Percentiles rank a stretch among this genome's conserved stretches.
phyloP scores from a whole-genome alignment of 1,140 invertebrate genomes.

The Pinna nobilis region DNA sequence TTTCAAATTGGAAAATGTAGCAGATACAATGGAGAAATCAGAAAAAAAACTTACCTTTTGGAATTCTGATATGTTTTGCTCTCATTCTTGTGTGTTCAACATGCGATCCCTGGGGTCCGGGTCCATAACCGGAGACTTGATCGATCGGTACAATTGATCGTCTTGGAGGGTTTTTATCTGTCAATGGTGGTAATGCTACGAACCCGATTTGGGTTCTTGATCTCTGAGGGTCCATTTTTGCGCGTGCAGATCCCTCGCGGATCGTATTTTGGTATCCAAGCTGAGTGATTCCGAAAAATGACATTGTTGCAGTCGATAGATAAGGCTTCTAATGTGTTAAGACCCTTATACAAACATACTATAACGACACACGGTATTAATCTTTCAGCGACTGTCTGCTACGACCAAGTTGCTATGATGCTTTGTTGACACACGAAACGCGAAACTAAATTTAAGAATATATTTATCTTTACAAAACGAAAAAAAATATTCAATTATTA shows the following conservation, averaged over 20 bases:
- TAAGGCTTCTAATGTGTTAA: background rate
- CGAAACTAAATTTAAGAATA: background rate
- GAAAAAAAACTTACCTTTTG: constrained; percentile 53
- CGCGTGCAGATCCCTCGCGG: constrained; percentile 57
- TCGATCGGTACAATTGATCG: constrained; percentile 66
- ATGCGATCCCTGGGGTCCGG: constrained; percentile 66
- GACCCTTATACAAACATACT: background rate
- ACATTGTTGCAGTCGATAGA: constrained; percentile 50
- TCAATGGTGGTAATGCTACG: constrained; percentile 62
- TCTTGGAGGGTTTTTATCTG: constrained; percentile 52
- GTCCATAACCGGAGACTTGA: constrained; percentile 68
- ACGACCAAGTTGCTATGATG: constrained; percentile 40
- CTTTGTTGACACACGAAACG: constrained; percentile 37
- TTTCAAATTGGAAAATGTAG: too few species aligned
- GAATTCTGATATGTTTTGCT: constrained; percentile 68
- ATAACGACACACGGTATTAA: background rate
- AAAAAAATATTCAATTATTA: background rate
- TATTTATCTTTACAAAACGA: constrained; percentile 13
- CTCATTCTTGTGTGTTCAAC: constrained; percentile 67
- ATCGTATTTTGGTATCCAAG: constrained; percentile 71
- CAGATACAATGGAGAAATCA: too few species aligned
- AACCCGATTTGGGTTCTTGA: constrained; percentile 64
- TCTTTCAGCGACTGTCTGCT: constrained; percentile 20
- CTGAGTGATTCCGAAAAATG: constrained; percentile 71
- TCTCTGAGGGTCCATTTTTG: constrained; percentile 57